Percentiles rank a stretch among this genome's conserved stretches.
Conservation (phyloP, 1,140 invertebrate species). For the Aphidius ervi region DNA sequence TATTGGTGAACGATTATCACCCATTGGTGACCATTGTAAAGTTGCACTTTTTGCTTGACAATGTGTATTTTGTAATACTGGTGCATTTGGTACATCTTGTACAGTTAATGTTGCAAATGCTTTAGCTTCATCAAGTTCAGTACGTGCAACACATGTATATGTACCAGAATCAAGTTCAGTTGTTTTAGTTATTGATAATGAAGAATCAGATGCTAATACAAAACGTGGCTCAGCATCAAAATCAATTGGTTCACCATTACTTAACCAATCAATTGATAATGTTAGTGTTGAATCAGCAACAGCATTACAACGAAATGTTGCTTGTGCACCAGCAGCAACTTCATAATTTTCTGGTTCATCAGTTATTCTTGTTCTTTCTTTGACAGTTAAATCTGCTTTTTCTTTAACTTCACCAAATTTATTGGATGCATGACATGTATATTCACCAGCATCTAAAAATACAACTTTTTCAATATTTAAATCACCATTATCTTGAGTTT, state of each 20-base stretch:
- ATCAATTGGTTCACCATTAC: slow-evolving; percentile 80
- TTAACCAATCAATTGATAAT: slow-evolving; percentile 83
- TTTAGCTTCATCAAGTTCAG: slow-evolving; percentile 78
- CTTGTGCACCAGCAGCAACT: slow-evolving; percentile 80
- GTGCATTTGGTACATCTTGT: slow-evolving; percentile 92
- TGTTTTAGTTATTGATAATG: slow-evolving; percentile 89
- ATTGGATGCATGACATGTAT: slow-evolving; percentile 89
- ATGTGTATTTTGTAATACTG: slow-evolving; percentile 61
- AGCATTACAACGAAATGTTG: slow-evolving; percentile 91
- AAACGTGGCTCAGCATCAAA: slow-evolving; percentile 82
- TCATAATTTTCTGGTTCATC: slow-evolving; percentile 86
- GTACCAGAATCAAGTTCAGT: slow-evolving; percentile 90
- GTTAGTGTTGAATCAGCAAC: slow-evolving; percentile 75
- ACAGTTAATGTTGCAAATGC: slow-evolving; percentile 87
- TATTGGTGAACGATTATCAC: slow-evolving; percentile 93
- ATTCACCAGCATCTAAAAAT: slow-evolving; percentile 82
- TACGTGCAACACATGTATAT: slow-evolving; percentile 94
- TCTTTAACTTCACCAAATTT: slow-evolving; percentile 81
- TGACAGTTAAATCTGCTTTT: slow-evolving; percentile 74
- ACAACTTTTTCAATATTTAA: slow-evolving; percentile 78
- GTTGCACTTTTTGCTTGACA: slow-evolving; percentile 71
- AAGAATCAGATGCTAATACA: slow-evolving; percentile 81
- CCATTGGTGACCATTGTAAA: slow-evolving; percentile 80
- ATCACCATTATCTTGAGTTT: slow-evolving; percentile 71
- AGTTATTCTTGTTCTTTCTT: slow-evolving; percentile 80